Percentiles rank a stretch among this genome's conserved stretches.
phyloP scores from a whole-genome alignment of 2,797 vertebrate genomes.

The Pteronotus mesoamericanus region DNA sequence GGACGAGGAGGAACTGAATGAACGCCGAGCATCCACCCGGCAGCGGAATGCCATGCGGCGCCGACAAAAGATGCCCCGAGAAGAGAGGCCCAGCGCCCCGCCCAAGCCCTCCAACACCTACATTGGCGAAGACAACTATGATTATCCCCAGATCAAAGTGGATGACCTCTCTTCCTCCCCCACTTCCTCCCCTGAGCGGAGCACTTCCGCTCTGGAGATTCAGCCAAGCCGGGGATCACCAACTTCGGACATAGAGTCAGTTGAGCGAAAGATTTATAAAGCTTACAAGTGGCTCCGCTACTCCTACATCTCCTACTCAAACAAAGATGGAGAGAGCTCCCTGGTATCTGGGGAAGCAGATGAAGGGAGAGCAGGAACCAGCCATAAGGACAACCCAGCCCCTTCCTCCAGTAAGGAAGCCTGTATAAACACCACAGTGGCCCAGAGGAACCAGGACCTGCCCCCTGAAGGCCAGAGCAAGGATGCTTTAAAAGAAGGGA shows the following conservation, averaged over 20 bases:
- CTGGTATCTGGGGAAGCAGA: conserved; percentile 78
- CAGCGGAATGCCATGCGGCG: conserved; percentile 91
- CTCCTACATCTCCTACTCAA: conserved; percentile 86
- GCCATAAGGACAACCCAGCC: conserved; percentile 75
- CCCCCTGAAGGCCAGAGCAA: conserved; percentile 73
- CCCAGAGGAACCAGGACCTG: conserved; percentile 73
- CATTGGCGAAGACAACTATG: conserved; percentile 90
- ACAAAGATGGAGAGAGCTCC: conserved; percentile 83
- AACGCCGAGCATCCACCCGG: conserved; percentile 83
- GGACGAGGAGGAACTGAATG: conserved; percentile 89
- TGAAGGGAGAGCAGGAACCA: conserved; percentile 83
- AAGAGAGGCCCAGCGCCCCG: conserved; percentile 83
- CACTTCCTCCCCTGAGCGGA: conserved; percentile 83
- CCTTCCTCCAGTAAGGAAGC: conserved; percentile 70
- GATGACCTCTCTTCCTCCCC: conserved; percentile 87
- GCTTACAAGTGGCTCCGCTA: conserved; percentile 88
- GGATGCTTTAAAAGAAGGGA: conserved; percentile 79
- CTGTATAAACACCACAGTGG: background rate
- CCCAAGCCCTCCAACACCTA: conserved; percentile 82
- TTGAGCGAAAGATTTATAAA: conserved; percentile 87
- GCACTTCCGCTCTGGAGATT: conserved; percentile 74
- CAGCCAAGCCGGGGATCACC: conserved; percentile 79
- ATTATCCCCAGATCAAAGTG: conserved; percentile 92
- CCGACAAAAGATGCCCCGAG: conserved; percentile 85
- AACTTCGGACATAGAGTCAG: conserved; percentile 83